Conservation (phyloP, 2,797 vertebrate genomes). For the Sciaenops ocellatus region DNA sequence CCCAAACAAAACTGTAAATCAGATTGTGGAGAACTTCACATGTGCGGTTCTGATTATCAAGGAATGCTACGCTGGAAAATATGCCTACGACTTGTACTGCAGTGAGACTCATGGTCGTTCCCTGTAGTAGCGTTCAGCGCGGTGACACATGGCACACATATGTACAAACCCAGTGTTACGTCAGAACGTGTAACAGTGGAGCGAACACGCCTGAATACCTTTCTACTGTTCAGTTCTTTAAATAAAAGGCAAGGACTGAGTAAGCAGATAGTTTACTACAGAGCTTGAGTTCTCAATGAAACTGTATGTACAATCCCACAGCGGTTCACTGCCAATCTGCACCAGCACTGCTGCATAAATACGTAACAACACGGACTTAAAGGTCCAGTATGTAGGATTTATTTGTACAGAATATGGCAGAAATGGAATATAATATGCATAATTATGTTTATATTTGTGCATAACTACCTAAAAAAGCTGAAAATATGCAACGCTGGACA, state of each 20-base stretch:
- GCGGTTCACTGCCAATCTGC: neutral
- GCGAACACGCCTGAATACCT: neutral
- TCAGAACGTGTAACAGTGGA: neutral
- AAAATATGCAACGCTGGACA: too few species aligned
- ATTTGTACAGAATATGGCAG: too few species aligned
- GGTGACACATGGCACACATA: neutral
- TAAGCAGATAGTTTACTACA: neutral
- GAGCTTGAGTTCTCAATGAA: neutral
- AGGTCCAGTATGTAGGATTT: too few species aligned
- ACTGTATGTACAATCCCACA: neutral
- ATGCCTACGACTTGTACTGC: neutral
- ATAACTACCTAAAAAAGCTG: too few species aligned
- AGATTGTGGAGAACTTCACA: neutral
- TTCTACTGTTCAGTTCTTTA: neutral
- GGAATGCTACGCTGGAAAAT: conserved; percentile 7
- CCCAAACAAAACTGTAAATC: conserved; percentile 57
- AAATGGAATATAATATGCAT: too few species aligned
- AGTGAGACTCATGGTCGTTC: neutral
- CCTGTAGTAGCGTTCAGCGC: neutral
- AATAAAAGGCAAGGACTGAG: neutral
- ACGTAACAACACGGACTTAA: neutral
- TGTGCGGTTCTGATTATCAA: conserved; percentile 3
- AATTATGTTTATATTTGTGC: too few species aligned
- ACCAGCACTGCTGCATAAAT: neutral
- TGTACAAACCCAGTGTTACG: neutral